Evolutionary conservation across 2,888 invertebrate genomes (phyloP).

Genomic region (Ornithoptera alexandrae): DNA sequence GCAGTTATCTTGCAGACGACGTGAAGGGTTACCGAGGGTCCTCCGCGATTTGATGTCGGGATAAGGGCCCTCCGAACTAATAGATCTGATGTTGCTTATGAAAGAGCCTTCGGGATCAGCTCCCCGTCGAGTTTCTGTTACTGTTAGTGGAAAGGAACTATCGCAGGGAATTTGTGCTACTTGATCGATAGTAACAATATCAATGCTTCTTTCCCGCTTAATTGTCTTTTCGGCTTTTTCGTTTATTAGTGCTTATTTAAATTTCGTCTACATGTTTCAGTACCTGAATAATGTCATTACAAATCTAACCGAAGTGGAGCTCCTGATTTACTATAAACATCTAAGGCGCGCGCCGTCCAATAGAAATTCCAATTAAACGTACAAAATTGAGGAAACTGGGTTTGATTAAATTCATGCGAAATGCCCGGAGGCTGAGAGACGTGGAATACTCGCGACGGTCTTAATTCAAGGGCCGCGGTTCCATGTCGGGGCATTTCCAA

Average conservation of each 20-base stretch:
- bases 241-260: too few species aligned
- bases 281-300: too few species aligned
- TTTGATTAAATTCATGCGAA: constrained; percentile 74
- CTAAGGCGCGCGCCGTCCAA: constrained; percentile 33
- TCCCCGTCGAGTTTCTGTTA: constrained; percentile 14
- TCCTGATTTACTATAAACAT: constrained; percentile 20
- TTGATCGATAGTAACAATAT: too few species aligned
- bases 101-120: constrained; percentile 19
- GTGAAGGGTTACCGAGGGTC: constrained; percentile 30
- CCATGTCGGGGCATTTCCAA: constrained; percentile 78
- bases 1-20: constrained; percentile 30
- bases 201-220: too few species aligned
- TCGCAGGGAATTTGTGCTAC: background rate
- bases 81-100: constrained; percentile 31
- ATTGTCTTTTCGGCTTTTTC: too few species aligned
- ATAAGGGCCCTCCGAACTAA: constrained; percentile 31
- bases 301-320: background rate
- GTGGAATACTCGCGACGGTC: constrained; percentile 58
- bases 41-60: constrained; percentile 27
- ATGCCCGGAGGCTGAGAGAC: constrained; percentile 47
- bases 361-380: constrained; percentile 64
- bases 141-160: constrained; percentile 2
- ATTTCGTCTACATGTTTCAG: too few species aligned
- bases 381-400: constrained; percentile 52
- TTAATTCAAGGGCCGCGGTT: constrained; percentile 62